Conservation (phyloP, 2,797 vertebrate genomes). For the Xiphophorus birchmanni region DNA sequence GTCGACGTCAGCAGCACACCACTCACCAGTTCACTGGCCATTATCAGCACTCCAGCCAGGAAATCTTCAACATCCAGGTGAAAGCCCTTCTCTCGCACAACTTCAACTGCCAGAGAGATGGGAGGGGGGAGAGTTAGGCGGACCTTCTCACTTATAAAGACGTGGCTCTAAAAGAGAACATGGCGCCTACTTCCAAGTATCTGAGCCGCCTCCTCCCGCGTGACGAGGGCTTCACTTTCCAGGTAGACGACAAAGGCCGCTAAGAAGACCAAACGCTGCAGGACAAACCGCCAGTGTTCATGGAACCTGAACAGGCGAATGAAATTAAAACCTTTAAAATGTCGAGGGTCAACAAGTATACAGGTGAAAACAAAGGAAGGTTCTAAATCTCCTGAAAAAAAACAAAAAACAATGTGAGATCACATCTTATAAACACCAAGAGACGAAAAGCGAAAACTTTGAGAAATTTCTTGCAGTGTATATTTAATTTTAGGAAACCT, state of each 20-base stretch:
- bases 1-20: neutral
- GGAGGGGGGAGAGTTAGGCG: neutral
- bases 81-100: constrained; percentile 93
- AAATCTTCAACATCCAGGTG: constrained; percentile 98
- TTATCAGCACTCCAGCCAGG: constrained; percentile 92
- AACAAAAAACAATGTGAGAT: neutral
- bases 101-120: constrained; percentile 82
- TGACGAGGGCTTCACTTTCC: constrained; percentile 92
- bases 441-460: neutral
- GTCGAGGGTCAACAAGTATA: too few relatives aligned
- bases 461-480: neutral
- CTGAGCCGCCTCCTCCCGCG: constrained; percentile 89
- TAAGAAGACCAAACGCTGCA: constrained; percentile 92
- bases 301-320: constrained; percentile 85
- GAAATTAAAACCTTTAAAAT: neutral
- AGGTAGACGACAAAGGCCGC: constrained; percentile 93
- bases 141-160: neutral
- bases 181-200: constrained; percentile 92
- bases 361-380: neutral
- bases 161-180: neutral
- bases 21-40: constrained; percentile 97
- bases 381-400: neutral
- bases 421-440: neutral
- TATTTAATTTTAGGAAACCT: too few relatives aligned
- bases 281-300: constrained; percentile 96